A percentile compares a stretch with the other conserved stretches of the same genome.
phyloP scores from a whole-genome alignment of 2,797 vertebrate species.

The Sphenopsis melanotis region DNA sequence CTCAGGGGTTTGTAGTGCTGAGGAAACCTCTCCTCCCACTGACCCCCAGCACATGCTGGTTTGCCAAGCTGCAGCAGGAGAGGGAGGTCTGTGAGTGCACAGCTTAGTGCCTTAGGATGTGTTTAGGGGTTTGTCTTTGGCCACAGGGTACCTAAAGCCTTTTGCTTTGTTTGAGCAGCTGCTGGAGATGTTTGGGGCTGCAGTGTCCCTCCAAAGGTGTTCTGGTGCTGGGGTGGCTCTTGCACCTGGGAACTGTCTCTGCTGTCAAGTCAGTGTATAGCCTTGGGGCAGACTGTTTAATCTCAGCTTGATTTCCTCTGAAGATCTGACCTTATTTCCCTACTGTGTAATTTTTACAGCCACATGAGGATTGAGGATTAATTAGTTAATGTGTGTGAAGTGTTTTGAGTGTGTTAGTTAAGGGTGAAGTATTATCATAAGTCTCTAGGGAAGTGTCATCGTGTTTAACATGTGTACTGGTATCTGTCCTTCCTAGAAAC shows the following conservation, averaged over 20 bases:
- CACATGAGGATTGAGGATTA: slow-evolving; percentile 41
- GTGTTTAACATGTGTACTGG: background rate
- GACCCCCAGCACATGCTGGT: background rate
- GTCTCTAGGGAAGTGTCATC: background rate
- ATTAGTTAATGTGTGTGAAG: slow-evolving; percentile 59
- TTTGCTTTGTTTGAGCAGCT: background rate
- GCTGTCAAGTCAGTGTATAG: background rate
- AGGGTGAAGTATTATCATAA: background rate
- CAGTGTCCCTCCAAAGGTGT: background rate
- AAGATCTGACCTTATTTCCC: slow-evolving; percentile 53
- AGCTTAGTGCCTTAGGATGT: fast-evolving
- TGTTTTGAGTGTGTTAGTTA: slow-evolving; percentile 34
- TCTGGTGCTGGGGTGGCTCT: background rate
- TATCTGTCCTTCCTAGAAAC: background rate
- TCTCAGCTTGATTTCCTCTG: background rate
- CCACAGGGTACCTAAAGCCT: background rate
- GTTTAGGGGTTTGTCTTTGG: background rate
- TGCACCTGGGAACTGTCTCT: background rate
- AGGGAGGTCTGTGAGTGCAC: background rate
- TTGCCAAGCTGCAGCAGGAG: background rate
- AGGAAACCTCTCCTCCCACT: background rate
- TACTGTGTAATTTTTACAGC: slow-evolving; percentile 45
- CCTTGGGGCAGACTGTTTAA: background rate
- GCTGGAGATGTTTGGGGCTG: background rate
- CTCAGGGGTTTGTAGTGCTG: background rate